Conservation (phyloP, 2,113 vertebrate genomes). For the Gavia stellata region DNA sequence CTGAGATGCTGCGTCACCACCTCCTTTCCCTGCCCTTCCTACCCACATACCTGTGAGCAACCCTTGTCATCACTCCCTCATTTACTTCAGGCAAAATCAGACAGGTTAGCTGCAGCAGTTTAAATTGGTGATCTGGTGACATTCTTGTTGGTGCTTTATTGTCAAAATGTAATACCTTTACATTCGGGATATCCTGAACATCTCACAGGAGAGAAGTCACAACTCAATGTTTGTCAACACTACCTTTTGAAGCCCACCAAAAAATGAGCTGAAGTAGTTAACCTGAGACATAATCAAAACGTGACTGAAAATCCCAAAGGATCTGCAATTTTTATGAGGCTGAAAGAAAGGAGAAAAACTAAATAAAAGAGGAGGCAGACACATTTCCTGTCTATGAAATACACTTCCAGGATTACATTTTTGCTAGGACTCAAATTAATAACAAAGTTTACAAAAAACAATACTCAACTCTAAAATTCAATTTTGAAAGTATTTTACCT, state of each 20-base stretch:
- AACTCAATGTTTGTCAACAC: background rate
- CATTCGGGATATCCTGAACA: background rate
- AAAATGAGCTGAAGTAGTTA: background rate
- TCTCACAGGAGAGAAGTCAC: background rate
- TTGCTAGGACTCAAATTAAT: background rate
- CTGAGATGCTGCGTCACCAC: background rate
- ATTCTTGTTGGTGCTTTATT: background rate
- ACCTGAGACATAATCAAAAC: background rate
- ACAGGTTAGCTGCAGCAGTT: background rate
- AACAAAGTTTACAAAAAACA: background rate
- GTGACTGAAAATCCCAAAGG: background rate
- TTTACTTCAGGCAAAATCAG: background rate
- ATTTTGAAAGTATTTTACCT: slow-evolving; percentile 21
- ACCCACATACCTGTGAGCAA: background rate
- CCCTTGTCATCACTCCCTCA: background rate
- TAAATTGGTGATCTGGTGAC: background rate
- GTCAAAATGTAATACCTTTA: background rate
- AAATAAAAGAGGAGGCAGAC: background rate
- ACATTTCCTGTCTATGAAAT: background rate
- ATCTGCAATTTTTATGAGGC: background rate
- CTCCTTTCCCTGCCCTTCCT: background rate
- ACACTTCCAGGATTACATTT: background rate
- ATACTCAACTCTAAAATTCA: background rate
- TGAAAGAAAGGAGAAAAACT: background rate
- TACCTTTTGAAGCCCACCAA: background rate